Evolutionary conservation across 2,797 vertebrate species (phyloP), one percentile per base, ranked within the genome.

Genomic region (Brotula barbata): DNA sequence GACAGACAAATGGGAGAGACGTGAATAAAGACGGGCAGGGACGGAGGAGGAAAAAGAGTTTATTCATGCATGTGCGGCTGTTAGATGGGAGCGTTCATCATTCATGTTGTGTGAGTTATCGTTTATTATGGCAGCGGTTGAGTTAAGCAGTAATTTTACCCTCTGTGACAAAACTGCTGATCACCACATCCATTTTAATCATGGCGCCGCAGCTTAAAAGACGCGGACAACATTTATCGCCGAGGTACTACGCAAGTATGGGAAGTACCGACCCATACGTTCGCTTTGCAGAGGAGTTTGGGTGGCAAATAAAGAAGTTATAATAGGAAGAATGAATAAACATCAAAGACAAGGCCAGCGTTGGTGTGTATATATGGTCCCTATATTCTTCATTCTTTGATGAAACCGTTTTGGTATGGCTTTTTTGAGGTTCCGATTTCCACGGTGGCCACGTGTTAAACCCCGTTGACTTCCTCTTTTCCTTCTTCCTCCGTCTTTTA

Each of bases 151-250:
- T 70, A 70, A 65, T 86, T 83, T 82, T 72, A 75, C 67, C 65
- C 66, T 73, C 53, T 69, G 73, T 73, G 81, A 82, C 71, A 79
- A 83, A 82, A 80, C 73, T 73, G 73, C 78, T 85, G 83, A 86
- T 84, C 65, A 36, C 64, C 62, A 3, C 19, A 55, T 82, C 71
- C 78, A 58, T 69, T 80, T 79, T 71, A 84, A 83, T 84, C 72
- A 79, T 7, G 41, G 60, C 41, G 22, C 1, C 57, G 56, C 67
- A 50, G 73, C 69, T 67, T 73, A 23, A 12, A 66, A 61, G 63
- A 77, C 78, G 59, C 80, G 70, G 49, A 72, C 47, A 63, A 59
- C 61, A 21, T 79, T 58, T 58, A 71, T 77, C 59, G 62, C 16
- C 33, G 49, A 58, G 20, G 42, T 19, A 54, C 34, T 44, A 15